Base-by-base conservation (phyloP, 2,113 vertebrate species). In the Typhlomys cinereus region DNA sequence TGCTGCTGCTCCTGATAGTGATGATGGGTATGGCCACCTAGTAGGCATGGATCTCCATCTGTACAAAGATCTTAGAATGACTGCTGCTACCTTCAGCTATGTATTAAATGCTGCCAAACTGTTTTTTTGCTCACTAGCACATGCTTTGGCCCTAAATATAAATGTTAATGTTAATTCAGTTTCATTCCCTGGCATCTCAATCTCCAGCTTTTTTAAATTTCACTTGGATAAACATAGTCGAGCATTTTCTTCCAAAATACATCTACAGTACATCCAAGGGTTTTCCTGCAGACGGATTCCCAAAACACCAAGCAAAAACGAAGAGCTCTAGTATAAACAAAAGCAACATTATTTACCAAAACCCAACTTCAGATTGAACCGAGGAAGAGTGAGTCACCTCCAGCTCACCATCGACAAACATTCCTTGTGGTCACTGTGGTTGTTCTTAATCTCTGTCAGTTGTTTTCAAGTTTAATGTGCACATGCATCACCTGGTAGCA, bases 171-270 rank as follows among this genome's bases (percentile, higher is more conserved):
- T 93, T 95, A 93, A 71, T 92, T 96, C 62, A 95, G 29, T 85
- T 79, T 70, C 83, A 84, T 12, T 86, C 83, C 79, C 73, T 93
- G 80, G 83, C 54, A 84, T 94, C 84, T 93, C 83, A 71, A 34
- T 69, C 66, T 93, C 90, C 75, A 90, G 79, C 54, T 89, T 70
- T 90, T 95, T 96, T 89, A 90, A 71, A 96, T 94, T 96, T 94
- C 80, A 86, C 79, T 90, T 29, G 54, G 87, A 94, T 97, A 96
- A 97, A 97, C 92, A 93, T 18, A 93, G 83, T 52, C 39, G 80
- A 96, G 89, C 67, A 90, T 86, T 95, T 97, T 96, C 81, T 95
- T 97, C 92, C 92, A 93, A 93, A 96, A 92, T 94, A 95, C 31
- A 92, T 96, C 85, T 73, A 76, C 52, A 84, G 86, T 54, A 57